phyloP scores from a whole-genome alignment of 2,888 invertebrate species.

The Baccha elongata region DNA sequence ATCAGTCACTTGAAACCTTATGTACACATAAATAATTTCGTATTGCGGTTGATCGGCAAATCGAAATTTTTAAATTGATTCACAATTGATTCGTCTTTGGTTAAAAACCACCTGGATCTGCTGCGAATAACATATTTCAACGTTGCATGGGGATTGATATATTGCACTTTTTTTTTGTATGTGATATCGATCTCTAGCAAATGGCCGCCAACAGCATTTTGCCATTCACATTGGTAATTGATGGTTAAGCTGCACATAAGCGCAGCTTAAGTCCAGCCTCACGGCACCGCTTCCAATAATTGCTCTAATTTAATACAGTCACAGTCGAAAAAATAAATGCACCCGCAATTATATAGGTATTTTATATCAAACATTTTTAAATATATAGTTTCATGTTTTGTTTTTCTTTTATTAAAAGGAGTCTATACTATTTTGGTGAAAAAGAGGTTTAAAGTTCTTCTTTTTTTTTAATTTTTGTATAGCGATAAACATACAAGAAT shows the following conservation, averaged over 20 bases:
- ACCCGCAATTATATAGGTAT: no score
- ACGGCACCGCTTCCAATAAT: conserved; percentile 70
- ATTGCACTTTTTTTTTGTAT: neutral
- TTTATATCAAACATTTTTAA: no score
- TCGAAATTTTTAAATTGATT: conserved; percentile 68
- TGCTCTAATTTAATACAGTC: conserved; percentile 42
- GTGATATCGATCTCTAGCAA: conserved; percentile 48
- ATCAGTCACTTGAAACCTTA: neutral
- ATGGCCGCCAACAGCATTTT: conserved; percentile 69
- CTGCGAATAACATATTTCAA: conserved; percentile 13
- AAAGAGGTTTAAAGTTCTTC: no score
- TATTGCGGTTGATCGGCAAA: conserved; percentile 60
- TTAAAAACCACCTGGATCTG: conserved; percentile 56
- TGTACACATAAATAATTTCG: conserved; percentile 10
- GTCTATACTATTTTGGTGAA: no score
- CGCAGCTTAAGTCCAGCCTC: conserved; percentile 69
- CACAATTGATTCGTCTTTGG: conserved; percentile 31
- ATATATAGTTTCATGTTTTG: no score
- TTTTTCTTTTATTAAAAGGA: no score
- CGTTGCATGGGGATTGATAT: conserved; percentile 11
- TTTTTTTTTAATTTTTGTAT: no score
- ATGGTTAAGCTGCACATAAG: conserved; percentile 64
- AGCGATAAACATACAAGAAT: no score
- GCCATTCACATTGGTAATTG: conserved; percentile 68
- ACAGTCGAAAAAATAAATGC: neutral